phyloP scores from a whole-genome alignment of 2,113 vertebrate species.

The Canis aureus region DNA sequence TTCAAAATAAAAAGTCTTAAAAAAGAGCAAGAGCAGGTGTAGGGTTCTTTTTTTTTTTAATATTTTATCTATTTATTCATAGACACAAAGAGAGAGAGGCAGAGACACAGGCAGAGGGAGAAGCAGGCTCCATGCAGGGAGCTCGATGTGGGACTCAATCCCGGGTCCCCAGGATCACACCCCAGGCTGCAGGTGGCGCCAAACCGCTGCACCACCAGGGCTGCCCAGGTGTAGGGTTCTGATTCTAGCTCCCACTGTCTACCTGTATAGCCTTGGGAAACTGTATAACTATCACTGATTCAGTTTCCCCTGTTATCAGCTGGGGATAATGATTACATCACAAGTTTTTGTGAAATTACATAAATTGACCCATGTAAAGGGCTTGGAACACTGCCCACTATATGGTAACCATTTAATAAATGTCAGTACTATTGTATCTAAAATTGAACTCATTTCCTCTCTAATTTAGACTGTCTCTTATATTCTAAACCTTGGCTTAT shows the following conservation, averaged over 20 bases:
- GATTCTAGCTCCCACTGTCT: neutral
- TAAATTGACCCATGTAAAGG: neutral
- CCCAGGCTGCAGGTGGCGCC: too few relatives aligned
- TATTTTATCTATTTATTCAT: too few relatives aligned
- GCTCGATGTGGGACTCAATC: too few relatives aligned
- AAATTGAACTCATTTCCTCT: constrained; percentile 16
- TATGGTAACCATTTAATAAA: neutral
- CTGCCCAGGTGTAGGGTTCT: too few relatives aligned
- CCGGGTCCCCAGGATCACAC: too few relatives aligned
- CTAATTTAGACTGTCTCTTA: neutral
- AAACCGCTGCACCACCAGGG: too few relatives aligned
- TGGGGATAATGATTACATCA: neutral
- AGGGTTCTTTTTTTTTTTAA: neutral
- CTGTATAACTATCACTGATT: neutral
- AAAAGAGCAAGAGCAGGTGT: neutral
- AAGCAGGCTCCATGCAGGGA: too few relatives aligned
- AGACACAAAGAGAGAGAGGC: too few relatives aligned
- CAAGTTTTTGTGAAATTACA: constrained; percentile 28
- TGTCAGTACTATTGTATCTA: neutral
- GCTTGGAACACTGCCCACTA: neutral
- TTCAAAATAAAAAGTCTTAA: neutral
- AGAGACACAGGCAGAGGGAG: too few relatives aligned
- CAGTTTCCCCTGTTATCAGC: neutral
- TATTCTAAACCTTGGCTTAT: neutral
- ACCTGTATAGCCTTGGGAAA: neutral